Conservation (phyloP, 2,888 invertebrate species). For the Biston stratarius region DNA sequence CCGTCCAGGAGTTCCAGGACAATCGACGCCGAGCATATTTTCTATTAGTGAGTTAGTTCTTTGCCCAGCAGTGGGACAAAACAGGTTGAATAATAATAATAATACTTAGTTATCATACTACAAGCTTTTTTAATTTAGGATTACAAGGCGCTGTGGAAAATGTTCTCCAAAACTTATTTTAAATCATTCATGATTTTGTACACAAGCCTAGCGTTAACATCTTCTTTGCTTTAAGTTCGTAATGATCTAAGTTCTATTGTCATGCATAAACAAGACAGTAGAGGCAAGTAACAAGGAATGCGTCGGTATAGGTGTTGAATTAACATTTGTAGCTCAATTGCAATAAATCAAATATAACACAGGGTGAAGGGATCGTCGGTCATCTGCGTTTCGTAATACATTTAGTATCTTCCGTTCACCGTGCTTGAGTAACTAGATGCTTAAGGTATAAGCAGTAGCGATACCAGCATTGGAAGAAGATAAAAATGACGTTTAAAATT, state of each 20-base stretch:
- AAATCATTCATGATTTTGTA: neutral
- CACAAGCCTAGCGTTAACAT: neutral
- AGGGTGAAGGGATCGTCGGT: constrained; percentile 39
- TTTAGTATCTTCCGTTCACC: constrained; percentile 59
- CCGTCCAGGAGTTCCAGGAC: no score
- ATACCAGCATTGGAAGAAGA: neutral
- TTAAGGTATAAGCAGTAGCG: constrained; percentile 47
- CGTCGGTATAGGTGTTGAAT: constrained; percentile 14
- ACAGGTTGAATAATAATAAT: no score
- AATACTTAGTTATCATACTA: no score
- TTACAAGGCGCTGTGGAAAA: no score
- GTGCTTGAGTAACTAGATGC: constrained; percentile 60
- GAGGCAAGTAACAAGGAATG: constrained; percentile 21
- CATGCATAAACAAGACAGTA: constrained; percentile 20
- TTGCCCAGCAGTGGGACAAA: no score
- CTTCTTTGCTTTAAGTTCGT: neutral
- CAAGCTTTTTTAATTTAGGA: no score
- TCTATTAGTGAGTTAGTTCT: no score
- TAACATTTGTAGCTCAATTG: constrained; percentile 15
- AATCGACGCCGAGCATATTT: no score
- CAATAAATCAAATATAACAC: constrained; percentile 41
- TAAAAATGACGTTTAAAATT: neutral
- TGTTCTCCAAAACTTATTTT: no score
- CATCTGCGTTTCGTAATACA: constrained; percentile 39
- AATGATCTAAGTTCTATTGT: constrained; percentile 18